A percentile compares a stretch with the other conserved stretches of the same genome.
phyloP scores from a whole-genome alignment of 2,113 vertebrate genomes.

The Globicephala melas region DNA sequence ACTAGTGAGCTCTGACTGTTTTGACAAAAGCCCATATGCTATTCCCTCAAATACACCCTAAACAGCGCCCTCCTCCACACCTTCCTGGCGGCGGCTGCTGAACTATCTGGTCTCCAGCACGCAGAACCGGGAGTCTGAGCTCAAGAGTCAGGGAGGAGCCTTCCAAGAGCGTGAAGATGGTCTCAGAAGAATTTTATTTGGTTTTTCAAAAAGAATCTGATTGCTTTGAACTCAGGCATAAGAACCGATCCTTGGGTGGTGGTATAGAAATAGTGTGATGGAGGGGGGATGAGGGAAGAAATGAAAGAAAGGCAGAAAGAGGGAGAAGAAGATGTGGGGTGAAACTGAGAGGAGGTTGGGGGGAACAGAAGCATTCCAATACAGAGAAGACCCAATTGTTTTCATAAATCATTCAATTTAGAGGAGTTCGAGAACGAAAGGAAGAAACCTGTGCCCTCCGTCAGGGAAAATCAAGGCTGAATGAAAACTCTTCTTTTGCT shows the following conservation, averaged over 20 bases:
- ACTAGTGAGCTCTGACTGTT: slow-evolving; percentile 46
- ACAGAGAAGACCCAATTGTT: background rate
- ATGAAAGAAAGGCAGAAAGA: background rate
- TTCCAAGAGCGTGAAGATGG: background rate
- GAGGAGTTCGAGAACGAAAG: slow-evolving; percentile 34
- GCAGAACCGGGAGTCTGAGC: slow-evolving; percentile 28
- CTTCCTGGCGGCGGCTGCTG: background rate
- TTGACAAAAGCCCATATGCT: slow-evolving; percentile 72
- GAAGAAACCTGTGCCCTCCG: background rate
- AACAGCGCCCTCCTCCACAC: slow-evolving; percentile 48
- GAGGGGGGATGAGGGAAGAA: background rate
- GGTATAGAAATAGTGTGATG: background rate
- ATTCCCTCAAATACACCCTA: slow-evolving; percentile 54
- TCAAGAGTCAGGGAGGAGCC: slow-evolving; percentile 29
- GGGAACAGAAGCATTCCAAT: background rate
- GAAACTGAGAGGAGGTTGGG: background rate
- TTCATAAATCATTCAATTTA: background rate
- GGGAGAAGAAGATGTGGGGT: background rate
- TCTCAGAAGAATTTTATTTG: slow-evolving; percentile 48
- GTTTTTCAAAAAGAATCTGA: background rate
- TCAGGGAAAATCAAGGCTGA: slow-evolving; percentile 33
- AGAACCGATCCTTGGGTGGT: background rate
- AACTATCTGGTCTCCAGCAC: slow-evolving; percentile 18
- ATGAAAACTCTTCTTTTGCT: slow-evolving; percentile 39
- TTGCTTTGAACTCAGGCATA: background rate